Base-by-base conservation (phyloP, 2,888 invertebrate genomes). In the Listrodromus nycthemerus region DNA sequence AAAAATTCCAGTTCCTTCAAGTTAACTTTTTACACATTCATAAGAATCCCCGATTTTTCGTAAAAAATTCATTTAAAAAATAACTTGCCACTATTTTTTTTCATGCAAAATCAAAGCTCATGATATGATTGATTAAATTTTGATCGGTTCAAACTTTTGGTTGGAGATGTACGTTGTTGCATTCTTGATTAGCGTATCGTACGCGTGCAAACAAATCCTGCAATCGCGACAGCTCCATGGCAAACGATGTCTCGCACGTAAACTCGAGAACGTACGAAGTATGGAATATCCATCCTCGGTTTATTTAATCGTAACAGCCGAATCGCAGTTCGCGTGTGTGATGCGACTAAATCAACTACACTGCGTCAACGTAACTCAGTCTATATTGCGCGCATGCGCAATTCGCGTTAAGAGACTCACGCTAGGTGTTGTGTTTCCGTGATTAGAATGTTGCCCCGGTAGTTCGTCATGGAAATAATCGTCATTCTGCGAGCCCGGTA, bases 341-440 rank as follows among this genome's bases (percentile, higher is more conserved):
- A 83, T 69, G 80, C 71, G 75, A 85, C 55, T 50, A 52, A 52
- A 79, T 66, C 37, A 73, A 61, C 45, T 63, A 27, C 33, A 24
- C 67, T 27, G 55, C 37, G 41, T 16, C 50, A 84, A 52, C n/a
- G 48, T 21, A n/a, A 81, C 19, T 65, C 37, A 33, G 48, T 50
- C 10, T 8, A 10, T 41, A 61, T 52, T 27, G 48, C n/a, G 7
- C 58, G 58, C 16, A 58, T 24, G 16, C 58, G 16, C n/a, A 27
- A n/a, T 58, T 13, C 41, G 10, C 41, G 10, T 41, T 41, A 3
- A 13, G 41, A 73, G 85, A 93, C 93, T 93, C 90, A 93, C 93
- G 90, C 92, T 93, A 75, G 93, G 92, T 77, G 93, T 92, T 13
- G 91, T 91, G 83, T 92, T 92, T 79, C 91, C 92, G 84, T 92